Percentiles rank a stretch among this genome's conserved stretches.
Evolutionary conservation across 2,113 vertebrate genomes (phyloP).

Genomic region (mouse (Mus musculus)): DNA sequence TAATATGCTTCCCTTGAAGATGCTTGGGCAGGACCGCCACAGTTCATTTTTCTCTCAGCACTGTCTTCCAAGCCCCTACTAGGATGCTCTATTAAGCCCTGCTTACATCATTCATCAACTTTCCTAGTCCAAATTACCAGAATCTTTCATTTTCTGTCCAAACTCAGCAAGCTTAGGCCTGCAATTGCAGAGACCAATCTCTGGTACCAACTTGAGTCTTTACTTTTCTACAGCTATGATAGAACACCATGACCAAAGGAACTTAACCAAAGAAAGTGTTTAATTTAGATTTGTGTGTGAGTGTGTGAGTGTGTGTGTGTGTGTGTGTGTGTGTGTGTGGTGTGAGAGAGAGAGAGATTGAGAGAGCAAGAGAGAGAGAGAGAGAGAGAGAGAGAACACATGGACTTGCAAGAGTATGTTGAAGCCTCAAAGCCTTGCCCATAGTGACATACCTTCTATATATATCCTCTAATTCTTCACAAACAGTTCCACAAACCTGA

Average conservation of each 20-base stretch:
- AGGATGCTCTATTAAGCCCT: not conserved
- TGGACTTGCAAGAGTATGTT: not conserved
- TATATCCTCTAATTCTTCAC: not conserved
- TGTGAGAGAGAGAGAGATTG: too few relatives aligned
- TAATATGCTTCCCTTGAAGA: not conserved
- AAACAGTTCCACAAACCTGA: not conserved
- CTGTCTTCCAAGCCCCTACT: not conserved
- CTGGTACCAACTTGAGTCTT: not conserved
- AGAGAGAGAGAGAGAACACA: too few relatives aligned
- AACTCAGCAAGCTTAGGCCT: not conserved
- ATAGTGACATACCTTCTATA: not conserved
- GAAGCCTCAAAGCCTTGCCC: not conserved
- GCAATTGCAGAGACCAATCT: not conserved
- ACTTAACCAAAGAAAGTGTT: not conserved
- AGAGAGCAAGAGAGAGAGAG: too few relatives aligned
- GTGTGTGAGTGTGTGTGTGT: too few relatives aligned
- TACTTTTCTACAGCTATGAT: not conserved
- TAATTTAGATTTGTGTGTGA: not conserved
- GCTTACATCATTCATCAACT: not conserved
- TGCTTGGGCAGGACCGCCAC: not conserved
- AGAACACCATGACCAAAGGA: not conserved
- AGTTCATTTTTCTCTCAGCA: not conserved
- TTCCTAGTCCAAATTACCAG: not conserved
- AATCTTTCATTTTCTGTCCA: not conserved
- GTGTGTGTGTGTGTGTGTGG: accelerated